Percentiles rank a stretch among this genome's conserved stretches.
Evolutionary conservation across 2,797 vertebrate species (phyloP).

Genomic region (Catamblyrhynchus diadema): DNA sequence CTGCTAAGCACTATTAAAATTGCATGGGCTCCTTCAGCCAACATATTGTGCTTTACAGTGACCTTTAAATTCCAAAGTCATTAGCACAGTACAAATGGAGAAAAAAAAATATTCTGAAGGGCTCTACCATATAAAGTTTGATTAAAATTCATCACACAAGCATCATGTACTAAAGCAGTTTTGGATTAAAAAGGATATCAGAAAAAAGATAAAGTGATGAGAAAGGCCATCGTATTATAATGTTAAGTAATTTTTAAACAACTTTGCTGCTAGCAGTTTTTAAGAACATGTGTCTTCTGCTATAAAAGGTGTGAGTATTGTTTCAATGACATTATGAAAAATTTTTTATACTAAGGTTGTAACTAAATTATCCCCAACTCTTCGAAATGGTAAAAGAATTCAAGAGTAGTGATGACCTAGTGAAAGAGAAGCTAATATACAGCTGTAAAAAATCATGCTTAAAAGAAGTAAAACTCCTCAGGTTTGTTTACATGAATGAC

Average conservation of each 20-base stretch:
- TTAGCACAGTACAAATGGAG: background rate
- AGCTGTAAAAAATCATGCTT: background rate
- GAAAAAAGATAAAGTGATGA: background rate
- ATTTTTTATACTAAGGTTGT: background rate
- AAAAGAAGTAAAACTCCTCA: background rate
- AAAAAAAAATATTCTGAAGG: background rate
- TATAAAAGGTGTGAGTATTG: background rate
- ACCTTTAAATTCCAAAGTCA: slow-evolving; percentile 55
- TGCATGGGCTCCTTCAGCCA: slow-evolving; percentile 50
- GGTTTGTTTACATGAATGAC: background rate
- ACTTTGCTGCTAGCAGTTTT: background rate
- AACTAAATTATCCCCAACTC: background rate
- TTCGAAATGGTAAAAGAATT: background rate
- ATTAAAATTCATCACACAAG: background rate
- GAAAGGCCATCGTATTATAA: background rate
- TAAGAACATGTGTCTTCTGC: background rate
- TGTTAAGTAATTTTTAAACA: background rate
- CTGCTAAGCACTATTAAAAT: slow-evolving; percentile 56
- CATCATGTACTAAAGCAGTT: background rate
- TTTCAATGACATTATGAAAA: background rate
- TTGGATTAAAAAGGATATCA: background rate
- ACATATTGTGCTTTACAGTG: background rate
- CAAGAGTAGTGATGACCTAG: background rate
- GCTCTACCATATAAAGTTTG: background rate
- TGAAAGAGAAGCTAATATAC: background rate